Conservation (phyloP, 2,888 invertebrate genomes). For the Caenorhabditis doughertyi region DNA sequence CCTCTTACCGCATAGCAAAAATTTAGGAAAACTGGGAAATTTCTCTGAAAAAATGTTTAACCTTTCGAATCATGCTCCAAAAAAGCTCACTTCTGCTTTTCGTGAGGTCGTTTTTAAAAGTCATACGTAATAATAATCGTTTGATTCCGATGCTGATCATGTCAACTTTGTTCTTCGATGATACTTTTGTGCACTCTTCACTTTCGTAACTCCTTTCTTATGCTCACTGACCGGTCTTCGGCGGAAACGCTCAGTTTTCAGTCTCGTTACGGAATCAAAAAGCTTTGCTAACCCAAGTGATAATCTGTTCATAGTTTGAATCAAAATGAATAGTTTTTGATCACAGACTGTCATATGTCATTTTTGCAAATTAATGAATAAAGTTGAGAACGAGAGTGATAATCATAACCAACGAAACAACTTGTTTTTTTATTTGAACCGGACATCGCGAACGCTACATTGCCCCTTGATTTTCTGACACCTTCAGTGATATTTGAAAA, state of each 20-base stretch:
- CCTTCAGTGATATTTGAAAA: not conserved
- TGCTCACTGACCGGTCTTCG: not conserved
- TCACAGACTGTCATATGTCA: constrained; percentile 28
- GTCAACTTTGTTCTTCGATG: constrained; percentile 11
- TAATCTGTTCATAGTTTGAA: constrained; percentile 19
- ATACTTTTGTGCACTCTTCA: constrained; percentile 24
- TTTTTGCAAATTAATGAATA: constrained; percentile 4
- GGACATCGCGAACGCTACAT: constrained; percentile 36
- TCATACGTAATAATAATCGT: constrained; percentile 4
- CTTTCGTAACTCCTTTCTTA: constrained; percentile 9
- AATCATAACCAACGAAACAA: constrained; percentile 40
- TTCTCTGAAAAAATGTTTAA: too few relatives aligned
- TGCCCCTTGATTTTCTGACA: constrained; percentile 6
- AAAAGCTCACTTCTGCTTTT: too few relatives aligned
- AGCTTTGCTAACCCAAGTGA: not conserved
- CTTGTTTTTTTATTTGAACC: not conserved
- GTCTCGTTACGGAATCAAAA: constrained; percentile 5
- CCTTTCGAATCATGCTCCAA: too few relatives aligned
- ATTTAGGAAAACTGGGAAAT: too few relatives aligned
- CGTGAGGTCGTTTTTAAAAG: not conserved
- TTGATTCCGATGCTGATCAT: constrained; percentile 27
- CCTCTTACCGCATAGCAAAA: too few relatives aligned
- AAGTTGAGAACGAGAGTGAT: not conserved
- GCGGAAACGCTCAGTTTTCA: constrained; percentile 14
- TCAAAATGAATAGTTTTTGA: constrained; percentile 15